Evolutionary conservation across 1,140 invertebrate genomes (phyloP), one percentile per base, ranked within the genome.

Genomic region (Pinna nobilis): DNA sequence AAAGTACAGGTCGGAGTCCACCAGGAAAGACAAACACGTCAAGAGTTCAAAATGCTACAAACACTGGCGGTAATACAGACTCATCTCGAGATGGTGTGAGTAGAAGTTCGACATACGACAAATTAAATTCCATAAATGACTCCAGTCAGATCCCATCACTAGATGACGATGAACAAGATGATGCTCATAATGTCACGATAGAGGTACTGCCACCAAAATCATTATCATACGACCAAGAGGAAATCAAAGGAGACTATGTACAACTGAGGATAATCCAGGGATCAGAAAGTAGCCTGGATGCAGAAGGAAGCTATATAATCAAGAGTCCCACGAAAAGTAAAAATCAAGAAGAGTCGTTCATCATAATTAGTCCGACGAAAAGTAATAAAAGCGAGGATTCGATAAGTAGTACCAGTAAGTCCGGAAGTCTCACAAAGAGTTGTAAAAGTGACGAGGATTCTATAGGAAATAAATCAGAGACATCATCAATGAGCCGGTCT

Each of bases 61-160:
- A 66, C n/a, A 59, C 68, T 37, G 64, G 64, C 20, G 59, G 59
- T n/a, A 69, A 53, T 15, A 59, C 66, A 11, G 72, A 70, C 49
- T 70, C 78, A 13, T 11, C 67, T 1, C 41, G 57, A 13, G 78
- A 82, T 15, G 84, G 78, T 23, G 70, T 84, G 23, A 79, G 74
- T 49, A 76, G 77, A 51, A 83, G 82, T 70, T 78, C 77, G 3
- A 86, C 84, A 9, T 87, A 83, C 41, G 82, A 84, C 60, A 87
- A 85, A 71, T 69, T 86, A 20, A 77, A 76, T 47, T 70, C 74
- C 1, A 78, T 65, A 1, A 81, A 78, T 57, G 71, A 78, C 15
- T 50, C 59, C 11, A 81, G 79, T 71, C 76, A 77, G 25, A 61
- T 81, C 28, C 79, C 79, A n/a, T 70, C 60, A 28, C 44, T 41